Evolutionary conservation across 2,113 vertebrate genomes (phyloP).

Genomic region (Ceyx margarethae): DNA sequence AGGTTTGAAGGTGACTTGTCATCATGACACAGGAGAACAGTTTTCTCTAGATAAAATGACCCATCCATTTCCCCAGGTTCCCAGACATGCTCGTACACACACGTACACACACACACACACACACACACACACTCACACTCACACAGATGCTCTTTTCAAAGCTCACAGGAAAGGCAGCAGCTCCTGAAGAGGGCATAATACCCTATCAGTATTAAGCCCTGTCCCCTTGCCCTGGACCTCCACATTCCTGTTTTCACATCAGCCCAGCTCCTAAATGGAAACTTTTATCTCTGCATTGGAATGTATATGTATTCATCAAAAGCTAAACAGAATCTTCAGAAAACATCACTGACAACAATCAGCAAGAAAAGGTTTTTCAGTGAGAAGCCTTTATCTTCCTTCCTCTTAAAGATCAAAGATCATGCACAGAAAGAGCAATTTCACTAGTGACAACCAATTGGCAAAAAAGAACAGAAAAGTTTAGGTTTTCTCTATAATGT

Average conservation of each 20-base stretch:
- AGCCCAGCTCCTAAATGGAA: constrained; percentile 73
- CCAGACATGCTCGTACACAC: not conserved
- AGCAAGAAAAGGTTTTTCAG: not conserved
- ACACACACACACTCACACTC: not conserved
- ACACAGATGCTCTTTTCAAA: not conserved
- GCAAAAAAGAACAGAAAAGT: not conserved
- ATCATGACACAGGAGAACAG: not conserved
- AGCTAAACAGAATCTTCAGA: constrained; percentile 16
- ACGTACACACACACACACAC: not conserved
- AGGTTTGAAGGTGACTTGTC: not conserved
- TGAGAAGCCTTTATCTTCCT: not conserved
- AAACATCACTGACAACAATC: not conserved
- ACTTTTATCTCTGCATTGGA: constrained; percentile 72
- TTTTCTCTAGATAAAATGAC: not conserved
- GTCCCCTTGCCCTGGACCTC: constrained; percentile 70
- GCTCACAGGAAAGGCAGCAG: not conserved
- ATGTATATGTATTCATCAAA: constrained; percentile 73
- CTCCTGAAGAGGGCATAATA: constrained; percentile 25
- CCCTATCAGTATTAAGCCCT: constrained; percentile 51
- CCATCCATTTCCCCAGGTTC: constrained; percentile 3
- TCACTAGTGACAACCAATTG: not conserved
- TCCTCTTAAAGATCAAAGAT: not conserved
- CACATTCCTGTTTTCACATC: constrained; percentile 75
- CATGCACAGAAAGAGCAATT: not conserved
- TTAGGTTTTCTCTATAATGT: not conserved